These are phyloP conservation scores for Pristionchus mayeri DNA, from an alignment of 2,888 invertebrate species.

Conservation along the genomic window DNA sequence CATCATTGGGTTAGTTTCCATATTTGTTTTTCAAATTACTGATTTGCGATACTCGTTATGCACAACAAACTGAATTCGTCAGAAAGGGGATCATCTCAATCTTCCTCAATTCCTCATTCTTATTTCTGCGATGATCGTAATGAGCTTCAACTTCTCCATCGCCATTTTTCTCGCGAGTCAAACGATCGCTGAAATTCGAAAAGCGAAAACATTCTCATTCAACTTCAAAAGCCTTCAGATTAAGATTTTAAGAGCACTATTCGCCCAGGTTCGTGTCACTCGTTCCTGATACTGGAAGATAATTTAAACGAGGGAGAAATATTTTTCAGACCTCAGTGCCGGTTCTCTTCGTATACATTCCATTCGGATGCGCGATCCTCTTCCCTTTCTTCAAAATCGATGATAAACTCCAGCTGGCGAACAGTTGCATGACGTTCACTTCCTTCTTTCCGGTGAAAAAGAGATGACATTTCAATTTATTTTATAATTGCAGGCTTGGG, in stretches of 20 bases:
- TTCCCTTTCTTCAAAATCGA: background rate
- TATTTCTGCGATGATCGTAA: background rate
- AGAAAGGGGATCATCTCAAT: background rate
- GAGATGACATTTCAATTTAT: background rate
- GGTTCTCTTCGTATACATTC: background rate
- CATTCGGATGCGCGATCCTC: background rate
- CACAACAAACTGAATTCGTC: no score
- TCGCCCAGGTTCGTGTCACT: background rate
- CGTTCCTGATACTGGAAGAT: background rate
- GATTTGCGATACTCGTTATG: no score
- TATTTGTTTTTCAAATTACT: background rate
- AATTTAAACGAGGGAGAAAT: no score
- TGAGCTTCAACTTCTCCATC: background rate
- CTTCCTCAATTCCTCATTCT: background rate
- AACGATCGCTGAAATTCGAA: background rate
- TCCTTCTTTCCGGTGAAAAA: background rate
- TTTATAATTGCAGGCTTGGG: background rate
- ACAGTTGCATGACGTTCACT: background rate
- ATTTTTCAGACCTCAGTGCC: background rate
- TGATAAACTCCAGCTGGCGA: background rate
- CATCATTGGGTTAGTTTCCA: background rate
- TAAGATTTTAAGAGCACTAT: background rate
- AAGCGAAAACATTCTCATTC: background rate
- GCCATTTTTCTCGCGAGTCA: background rate
- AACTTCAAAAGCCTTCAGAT: background rate